These are phyloP conservation scores for Delphinus delphis DNA, from an alignment of 2,113 vertebrate species.

Conservation along the genomic window DNA sequence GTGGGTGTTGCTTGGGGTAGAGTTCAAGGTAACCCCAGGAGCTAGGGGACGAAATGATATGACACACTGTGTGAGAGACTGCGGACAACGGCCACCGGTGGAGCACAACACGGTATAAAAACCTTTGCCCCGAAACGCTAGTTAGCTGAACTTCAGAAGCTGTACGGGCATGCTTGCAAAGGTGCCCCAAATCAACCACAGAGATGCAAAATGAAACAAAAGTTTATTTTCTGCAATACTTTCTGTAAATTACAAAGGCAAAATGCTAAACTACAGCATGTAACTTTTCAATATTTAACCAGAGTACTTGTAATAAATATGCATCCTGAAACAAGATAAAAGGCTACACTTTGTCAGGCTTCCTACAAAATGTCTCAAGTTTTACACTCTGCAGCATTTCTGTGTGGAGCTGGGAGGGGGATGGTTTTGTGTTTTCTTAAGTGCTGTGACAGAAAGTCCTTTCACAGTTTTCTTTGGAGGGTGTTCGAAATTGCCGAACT, in stretches of 20 bases:
- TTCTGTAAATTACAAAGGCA: slow-evolving; percentile 86
- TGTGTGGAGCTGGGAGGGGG: slow-evolving; percentile 1
- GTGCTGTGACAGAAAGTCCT: slow-evolving; percentile 75
- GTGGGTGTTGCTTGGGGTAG: background rate
- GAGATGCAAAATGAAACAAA: slow-evolving; percentile 76
- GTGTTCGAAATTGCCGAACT: slow-evolving; percentile 76
- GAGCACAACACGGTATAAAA: background rate
- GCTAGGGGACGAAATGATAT: background rate
- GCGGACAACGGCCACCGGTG: background rate
- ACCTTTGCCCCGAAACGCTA: background rate
- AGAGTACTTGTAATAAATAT: slow-evolving; percentile 88
- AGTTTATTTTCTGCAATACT: slow-evolving; percentile 86
- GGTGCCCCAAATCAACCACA: background rate
- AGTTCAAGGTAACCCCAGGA: background rate
- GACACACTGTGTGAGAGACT: background rate
- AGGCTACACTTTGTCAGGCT: slow-evolving; percentile 82
- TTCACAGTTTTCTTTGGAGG: slow-evolving; percentile 87
- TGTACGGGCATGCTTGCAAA: background rate
- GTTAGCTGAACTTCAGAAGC: background rate
- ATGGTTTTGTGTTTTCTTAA: slow-evolving; percentile 73
- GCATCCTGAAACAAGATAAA: slow-evolving; percentile 82
- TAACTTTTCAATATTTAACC: slow-evolving; percentile 85
- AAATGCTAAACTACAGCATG: slow-evolving; percentile 83
- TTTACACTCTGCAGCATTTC: slow-evolving; percentile 81
- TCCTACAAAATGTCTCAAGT: slow-evolving; percentile 85